Percentiles rank a stretch among this genome's conserved stretches.
These are phyloP conservation scores for Phyllostomus hastatus DNA, from an alignment of 2,113 vertebrate genomes.

Conservation along the genomic window DNA sequence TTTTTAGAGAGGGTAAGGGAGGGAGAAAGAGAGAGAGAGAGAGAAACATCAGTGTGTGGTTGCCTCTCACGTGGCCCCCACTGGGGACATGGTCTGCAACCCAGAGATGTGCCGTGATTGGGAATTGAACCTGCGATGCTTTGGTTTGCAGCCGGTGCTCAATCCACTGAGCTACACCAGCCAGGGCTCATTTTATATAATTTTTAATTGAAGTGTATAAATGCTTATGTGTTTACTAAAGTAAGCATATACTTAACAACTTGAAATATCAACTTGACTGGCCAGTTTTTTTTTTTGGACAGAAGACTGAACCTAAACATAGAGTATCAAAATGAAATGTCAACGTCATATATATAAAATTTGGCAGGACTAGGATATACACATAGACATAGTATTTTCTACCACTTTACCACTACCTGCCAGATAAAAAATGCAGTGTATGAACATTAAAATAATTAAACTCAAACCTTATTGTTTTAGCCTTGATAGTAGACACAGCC, in stretches of 20 bases:
- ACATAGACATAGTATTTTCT: neutral
- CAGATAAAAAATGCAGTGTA: neutral
- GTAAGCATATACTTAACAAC: neutral
- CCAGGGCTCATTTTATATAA: neutral
- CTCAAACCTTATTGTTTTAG: neutral
- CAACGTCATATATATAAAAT: neutral
- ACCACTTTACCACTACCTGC: neutral
- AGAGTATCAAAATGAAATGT: neutral
- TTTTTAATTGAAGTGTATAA: slow-evolving; percentile 22
- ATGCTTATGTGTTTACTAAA: slow-evolving; percentile 6
- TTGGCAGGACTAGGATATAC: neutral
- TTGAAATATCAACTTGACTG: neutral
- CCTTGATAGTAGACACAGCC: neutral
- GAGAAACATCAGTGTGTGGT: too few relatives aligned
- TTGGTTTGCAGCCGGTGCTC: too few relatives aligned
- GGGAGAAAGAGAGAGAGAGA: too few relatives aligned
- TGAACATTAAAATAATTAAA: neutral
- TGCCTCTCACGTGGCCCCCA: too few relatives aligned
- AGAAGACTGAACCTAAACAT: neutral
- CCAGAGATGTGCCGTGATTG: too few relatives aligned
- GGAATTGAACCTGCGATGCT: too few relatives aligned
- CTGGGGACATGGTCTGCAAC: too few relatives aligned
- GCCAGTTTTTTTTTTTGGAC: slow-evolving; percentile 1
- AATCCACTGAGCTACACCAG: too few relatives aligned
- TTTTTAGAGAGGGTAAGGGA: too few relatives aligned